Percentiles rank a stretch among this genome's conserved stretches.
Evolutionary conservation across 2,113 vertebrate genomes (phyloP).

Genomic region (Tenebrosternarchus preto): DNA sequence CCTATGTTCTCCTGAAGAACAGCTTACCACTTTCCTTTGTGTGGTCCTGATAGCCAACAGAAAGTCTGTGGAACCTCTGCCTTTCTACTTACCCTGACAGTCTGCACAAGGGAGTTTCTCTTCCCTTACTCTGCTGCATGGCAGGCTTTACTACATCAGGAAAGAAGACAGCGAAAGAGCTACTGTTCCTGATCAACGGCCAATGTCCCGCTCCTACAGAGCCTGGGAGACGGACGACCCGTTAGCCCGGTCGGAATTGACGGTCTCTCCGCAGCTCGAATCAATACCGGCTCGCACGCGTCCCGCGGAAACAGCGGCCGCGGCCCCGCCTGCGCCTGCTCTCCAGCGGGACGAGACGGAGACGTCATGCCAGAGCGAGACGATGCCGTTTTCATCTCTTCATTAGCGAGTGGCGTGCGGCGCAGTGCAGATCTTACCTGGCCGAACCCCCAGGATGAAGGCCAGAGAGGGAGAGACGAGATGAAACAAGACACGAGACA

Average conservation of each 20-base stretch:
- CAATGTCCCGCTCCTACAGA: too few relatives aligned
- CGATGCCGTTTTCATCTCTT: conserved; percentile 1
- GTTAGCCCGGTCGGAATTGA: conserved; percentile 58
- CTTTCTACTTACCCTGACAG: too few relatives aligned
- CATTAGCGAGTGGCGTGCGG: conserved; percentile 22
- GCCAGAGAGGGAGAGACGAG: too few relatives aligned
- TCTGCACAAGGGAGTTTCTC: background rate
- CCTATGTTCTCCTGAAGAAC: too few relatives aligned
- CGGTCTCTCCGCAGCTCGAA: conserved; percentile 48
- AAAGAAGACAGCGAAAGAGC: conserved; percentile 21
- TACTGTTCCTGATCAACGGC: too few relatives aligned
- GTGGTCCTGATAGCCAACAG: too few relatives aligned
- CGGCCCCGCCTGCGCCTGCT: conserved; percentile 28
- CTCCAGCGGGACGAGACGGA: conserved; percentile 21
- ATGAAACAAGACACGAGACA: conserved; percentile 4
- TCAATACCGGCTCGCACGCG: conserved; percentile 52
- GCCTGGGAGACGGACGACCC: conserved; percentile 53
- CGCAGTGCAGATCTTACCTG: conserved; percentile 12
- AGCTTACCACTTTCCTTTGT: too few relatives aligned
- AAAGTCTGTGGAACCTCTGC: too few relatives aligned
- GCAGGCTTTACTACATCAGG: conserved; percentile 17
- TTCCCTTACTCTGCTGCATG: background rate
- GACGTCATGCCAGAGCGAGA: background rate
- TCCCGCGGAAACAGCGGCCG: too few relatives aligned
- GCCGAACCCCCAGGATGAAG: background rate